A percentile compares a stretch with the other conserved stretches of the same genome.
These are phyloP conservation scores for Salminus brasiliensis DNA, from an alignment of 2,113 vertebrate species.

Conservation along the genomic window DNA sequence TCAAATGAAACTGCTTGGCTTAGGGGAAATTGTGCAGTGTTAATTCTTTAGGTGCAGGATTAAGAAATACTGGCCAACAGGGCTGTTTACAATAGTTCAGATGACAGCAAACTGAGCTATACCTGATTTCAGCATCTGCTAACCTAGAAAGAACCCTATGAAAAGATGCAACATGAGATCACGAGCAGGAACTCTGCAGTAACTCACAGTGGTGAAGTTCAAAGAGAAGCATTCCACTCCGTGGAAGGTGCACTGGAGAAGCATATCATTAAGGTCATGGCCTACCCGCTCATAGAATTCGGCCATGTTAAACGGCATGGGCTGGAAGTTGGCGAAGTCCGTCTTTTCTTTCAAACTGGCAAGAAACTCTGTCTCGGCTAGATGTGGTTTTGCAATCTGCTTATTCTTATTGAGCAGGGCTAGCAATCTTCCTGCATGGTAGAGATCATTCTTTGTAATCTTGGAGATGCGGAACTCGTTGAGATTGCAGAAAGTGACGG, in stretches of 20 bases:
- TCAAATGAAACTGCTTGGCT: too few species aligned
- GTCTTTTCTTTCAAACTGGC: slow-evolving; percentile 83
- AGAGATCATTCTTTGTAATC: slow-evolving; percentile 86
- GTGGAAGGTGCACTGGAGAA: slow-evolving; percentile 86
- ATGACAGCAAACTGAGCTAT: too few species aligned
- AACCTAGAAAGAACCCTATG: too few species aligned
- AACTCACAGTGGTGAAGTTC: slow-evolving; percentile 87
- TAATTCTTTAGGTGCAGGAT: too few species aligned
- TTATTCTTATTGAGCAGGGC: slow-evolving; percentile 83
- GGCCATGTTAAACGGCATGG: slow-evolving; percentile 89
- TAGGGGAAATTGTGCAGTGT: too few species aligned
- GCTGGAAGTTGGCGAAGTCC: slow-evolving; percentile 85
- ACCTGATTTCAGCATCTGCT: too few species aligned
- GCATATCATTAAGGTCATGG: slow-evolving; percentile 86
- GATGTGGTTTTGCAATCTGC: slow-evolving; percentile 81
- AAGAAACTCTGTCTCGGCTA: slow-evolving; percentile 82
- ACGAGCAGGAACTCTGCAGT: background rate
- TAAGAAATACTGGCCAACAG: too few species aligned
- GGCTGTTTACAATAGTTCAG: too few species aligned
- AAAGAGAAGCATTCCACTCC: slow-evolving; percentile 76
- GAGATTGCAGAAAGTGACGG: slow-evolving; percentile 88
- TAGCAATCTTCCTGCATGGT: slow-evolving; percentile 85
- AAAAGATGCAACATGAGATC: too few species aligned
- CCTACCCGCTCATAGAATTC: slow-evolving; percentile 89
- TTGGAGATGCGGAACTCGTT: slow-evolving; percentile 88